A percentile compares a stretch with the other conserved stretches of the same genome.
Evolutionary conservation across 2,888 invertebrate species (phyloP).

Genomic region (Brachyptera risi): DNA sequence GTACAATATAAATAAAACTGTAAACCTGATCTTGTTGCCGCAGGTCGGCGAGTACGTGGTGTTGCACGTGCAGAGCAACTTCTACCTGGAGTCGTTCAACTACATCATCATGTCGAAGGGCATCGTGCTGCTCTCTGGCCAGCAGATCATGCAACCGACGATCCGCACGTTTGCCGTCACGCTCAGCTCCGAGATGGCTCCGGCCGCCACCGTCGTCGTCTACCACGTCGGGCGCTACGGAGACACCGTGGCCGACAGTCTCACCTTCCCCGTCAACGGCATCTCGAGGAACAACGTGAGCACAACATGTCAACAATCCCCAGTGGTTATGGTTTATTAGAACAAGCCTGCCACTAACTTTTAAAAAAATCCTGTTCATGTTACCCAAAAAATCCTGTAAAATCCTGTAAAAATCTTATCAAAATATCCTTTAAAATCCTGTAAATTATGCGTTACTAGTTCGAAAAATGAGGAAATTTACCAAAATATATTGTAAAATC

Average conservation of each 20-base stretch:
- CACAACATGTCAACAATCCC: too few species aligned
- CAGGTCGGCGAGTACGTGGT: slow-evolving; percentile 92
- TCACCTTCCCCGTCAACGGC: slow-evolving; percentile 96
- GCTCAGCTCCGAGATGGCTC: slow-evolving; percentile 86
- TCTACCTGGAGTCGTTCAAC: slow-evolving; percentile 82
- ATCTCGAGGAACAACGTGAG: slow-evolving; percentile 84
- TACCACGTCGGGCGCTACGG: slow-evolving; percentile 82
- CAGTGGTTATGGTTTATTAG: too few species aligned
- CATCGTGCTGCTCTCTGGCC: slow-evolving; percentile 77
- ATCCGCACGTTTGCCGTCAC: slow-evolving; percentile 79
- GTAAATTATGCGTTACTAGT: too few species aligned
- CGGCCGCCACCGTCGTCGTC: slow-evolving; percentile 83
- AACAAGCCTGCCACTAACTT: too few species aligned
- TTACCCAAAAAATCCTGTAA: too few species aligned
- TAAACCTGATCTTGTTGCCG: too few species aligned
- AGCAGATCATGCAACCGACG: slow-evolving; percentile 75
- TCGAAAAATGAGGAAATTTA: too few species aligned
- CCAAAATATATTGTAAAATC: too few species aligned
- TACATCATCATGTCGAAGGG: slow-evolving; percentile 92
- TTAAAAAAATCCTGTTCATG: too few species aligned
- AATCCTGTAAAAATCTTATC: too few species aligned
- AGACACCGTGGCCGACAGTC: slow-evolving; percentile 83
- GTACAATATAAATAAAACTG: too few species aligned
- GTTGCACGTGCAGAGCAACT: slow-evolving; percentile 90
- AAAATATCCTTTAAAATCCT: too few species aligned